These are phyloP conservation scores for Acinonyx jubatus DNA, from an alignment of 2,113 vertebrate species.

Conservation along the genomic window DNA sequence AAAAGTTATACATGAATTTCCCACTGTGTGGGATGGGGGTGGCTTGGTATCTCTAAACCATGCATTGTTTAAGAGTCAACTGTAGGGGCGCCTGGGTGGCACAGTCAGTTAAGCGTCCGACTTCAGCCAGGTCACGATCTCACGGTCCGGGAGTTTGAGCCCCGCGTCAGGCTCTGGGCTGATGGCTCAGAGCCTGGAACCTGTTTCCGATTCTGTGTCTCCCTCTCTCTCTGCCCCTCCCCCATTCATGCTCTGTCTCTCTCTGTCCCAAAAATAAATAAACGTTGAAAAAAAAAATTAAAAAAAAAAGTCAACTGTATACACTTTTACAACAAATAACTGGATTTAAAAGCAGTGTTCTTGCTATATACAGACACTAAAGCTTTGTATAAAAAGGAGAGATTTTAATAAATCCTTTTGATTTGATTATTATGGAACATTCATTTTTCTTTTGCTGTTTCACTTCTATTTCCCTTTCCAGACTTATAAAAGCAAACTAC, in stretches of 20 bases:
- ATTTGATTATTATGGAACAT: conserved; percentile 28
- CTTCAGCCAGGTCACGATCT: no score
- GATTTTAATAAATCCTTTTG: neutral
- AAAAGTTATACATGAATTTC: neutral
- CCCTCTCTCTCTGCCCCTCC: no score
- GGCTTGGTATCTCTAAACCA: neutral
- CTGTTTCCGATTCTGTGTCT: no score
- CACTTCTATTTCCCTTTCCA: conserved; percentile 4
- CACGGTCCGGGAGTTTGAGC: no score
- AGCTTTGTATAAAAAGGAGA: neutral
- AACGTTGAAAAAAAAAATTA: no score
- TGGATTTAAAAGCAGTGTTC: neutral
- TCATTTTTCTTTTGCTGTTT: neutral
- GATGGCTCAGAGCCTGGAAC: no score
- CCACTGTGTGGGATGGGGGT: neutral
- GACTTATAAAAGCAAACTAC: neutral
- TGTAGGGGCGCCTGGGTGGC: neutral
- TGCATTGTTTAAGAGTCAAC: neutral
- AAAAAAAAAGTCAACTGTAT: neutral
- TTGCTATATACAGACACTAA: neutral
- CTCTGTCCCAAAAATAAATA: no score
- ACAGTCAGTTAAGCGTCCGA: no score
- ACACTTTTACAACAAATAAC: neutral
- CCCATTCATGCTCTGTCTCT: no score
- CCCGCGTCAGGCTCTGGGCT: no score